phyloP scores from a whole-genome alignment of 2,888 invertebrate genomes.

The Macrosoma leucophasiata region DNA sequence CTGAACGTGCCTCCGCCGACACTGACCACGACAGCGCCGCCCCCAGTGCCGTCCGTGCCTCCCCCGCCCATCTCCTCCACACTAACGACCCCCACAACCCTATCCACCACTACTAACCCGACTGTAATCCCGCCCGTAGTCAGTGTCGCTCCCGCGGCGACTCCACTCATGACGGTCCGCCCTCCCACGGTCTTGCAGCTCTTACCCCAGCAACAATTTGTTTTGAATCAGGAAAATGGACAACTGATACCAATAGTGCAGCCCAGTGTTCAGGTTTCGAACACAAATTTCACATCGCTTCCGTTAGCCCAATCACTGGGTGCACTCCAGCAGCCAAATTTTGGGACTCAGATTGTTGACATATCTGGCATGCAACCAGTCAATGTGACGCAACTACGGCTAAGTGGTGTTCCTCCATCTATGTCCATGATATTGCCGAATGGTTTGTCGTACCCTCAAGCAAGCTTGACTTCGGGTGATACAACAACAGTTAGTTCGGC shows the following conservation, averaged over 20 bases:
- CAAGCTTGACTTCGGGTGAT: conserved; percentile 52
- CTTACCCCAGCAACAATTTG: conserved; percentile 65
- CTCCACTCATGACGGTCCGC: conserved; percentile 66
- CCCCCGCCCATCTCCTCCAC: conserved; percentile 50
- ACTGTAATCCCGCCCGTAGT: conserved; percentile 57
- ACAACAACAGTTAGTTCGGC: conserved; percentile 65
- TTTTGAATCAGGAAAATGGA: conserved; percentile 64
- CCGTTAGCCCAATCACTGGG: conserved; percentile 54
- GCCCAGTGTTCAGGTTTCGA: conserved; percentile 62
- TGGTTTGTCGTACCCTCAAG: conserved; percentile 58
- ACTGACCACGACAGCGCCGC: conserved; percentile 77
- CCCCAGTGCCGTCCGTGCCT: conserved; percentile 74
- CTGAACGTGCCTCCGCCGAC: conserved; percentile 59
- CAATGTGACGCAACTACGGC: conserved; percentile 59
- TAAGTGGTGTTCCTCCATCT: conserved; percentile 64
- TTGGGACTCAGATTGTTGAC: conserved; percentile 63
- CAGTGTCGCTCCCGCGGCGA: conserved; percentile 52
- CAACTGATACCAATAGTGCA: conserved; percentile 69
- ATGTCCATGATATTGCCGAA: conserved; percentile 70
- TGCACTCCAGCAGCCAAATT: conserved; percentile 56
- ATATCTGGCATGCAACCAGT: conserved; percentile 66
- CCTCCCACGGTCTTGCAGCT: conserved; percentile 64
- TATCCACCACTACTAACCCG: conserved; percentile 48
- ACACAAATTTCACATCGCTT: conserved; percentile 59
- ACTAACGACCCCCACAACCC: conserved; percentile 45